Evolutionary conservation across 2,888 invertebrate species (phyloP).

Genomic region (Diarsia brunnea): DNA sequence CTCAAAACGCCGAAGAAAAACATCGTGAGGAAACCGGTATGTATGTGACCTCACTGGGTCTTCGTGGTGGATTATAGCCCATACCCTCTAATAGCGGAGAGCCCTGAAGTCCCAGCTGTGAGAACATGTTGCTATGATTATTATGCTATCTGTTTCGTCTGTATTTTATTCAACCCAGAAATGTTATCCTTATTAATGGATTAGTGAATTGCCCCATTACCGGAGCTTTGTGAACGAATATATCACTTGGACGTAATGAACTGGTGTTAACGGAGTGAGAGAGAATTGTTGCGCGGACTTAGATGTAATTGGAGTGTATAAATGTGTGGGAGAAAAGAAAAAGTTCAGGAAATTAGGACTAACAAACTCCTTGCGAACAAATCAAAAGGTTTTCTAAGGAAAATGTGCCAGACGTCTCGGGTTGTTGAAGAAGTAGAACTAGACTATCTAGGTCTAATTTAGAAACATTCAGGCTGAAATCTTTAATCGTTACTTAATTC

Average conservation of each 20-base stretch:
- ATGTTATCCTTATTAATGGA: slow-evolving; percentile 51
- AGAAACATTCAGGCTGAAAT: not conserved
- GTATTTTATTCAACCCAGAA: slow-evolving; percentile 26
- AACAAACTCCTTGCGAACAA: slow-evolving; percentile 20
- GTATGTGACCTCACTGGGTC: no score
- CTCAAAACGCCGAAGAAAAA: no score
- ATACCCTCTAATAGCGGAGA: no score
- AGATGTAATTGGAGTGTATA: slow-evolving; percentile 42
- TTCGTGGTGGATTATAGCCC: no score
- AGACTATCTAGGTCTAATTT: not conserved
- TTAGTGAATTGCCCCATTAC: slow-evolving; percentile 57
- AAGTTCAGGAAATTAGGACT: slow-evolving; percentile 18
- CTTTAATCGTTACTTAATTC: not conserved
- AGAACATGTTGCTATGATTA: no score
- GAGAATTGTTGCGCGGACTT: slow-evolving; percentile 46
- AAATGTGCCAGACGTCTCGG: not conserved
- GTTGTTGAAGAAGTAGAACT: not conserved
- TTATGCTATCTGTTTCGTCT: slow-evolving; percentile 15
- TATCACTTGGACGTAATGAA: slow-evolving; percentile 57
- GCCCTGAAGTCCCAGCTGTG: no score
- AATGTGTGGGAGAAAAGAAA: slow-evolving; percentile 23
- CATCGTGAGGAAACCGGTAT: no score
- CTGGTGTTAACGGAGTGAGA: slow-evolving; percentile 52
- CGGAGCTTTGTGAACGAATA: slow-evolving; percentile 47
- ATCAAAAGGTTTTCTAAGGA: slow-evolving; percentile 33